Evolutionary conservation across 2,888 invertebrate species (phyloP), one percentile per base, ranked within the genome.

Genomic region (Hybos culiciformis): DNA sequence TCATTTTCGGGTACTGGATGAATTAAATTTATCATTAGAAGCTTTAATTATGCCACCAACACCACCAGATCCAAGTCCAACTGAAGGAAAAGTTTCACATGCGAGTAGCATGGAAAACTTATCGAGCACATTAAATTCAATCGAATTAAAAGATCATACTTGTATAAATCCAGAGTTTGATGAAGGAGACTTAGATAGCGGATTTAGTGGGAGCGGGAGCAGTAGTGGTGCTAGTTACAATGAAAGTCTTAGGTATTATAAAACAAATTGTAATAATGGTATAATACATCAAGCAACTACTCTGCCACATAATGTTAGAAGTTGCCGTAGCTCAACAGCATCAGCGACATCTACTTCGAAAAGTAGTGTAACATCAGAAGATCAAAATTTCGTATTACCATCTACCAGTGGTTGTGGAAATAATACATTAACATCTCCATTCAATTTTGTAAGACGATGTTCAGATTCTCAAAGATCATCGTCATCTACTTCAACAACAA

Each of bases 11-110:
- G 84, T 88, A 53, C 73, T 90, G 51, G 87, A 85, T 46, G 86
- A 90, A 63, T 69, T 90, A 48, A 88, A 90, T 70, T 73, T 90
- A 48, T 84, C 87, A 51, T 79, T 85, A 46, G 90, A 90, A 70
- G 86, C 86, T 17, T 80, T 90, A 78, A 70, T 90, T 51, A 90
- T 88, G 88, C 88, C 88, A 20, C 76, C 80, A n/a, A 65, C 65
- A 8, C 66, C 64, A 45, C 65, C 63, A 4, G 65, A 65, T 33
- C 54, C 58, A 5, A 63, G 62, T 49, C 66, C 64, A 48, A 67
- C 77, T 72, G 51, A 73, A 67, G 64, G 75, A 70, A 43, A 77
- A 58, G 54, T 61, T 40, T 60, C 61, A 45, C 63, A 61, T 43
- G 59, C 57, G 48, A 64, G 62, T 45, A 64, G 62, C 45, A 51